Conservation (phyloP, 2,113 vertebrate species). For the Halcyon malimbica region DNA sequence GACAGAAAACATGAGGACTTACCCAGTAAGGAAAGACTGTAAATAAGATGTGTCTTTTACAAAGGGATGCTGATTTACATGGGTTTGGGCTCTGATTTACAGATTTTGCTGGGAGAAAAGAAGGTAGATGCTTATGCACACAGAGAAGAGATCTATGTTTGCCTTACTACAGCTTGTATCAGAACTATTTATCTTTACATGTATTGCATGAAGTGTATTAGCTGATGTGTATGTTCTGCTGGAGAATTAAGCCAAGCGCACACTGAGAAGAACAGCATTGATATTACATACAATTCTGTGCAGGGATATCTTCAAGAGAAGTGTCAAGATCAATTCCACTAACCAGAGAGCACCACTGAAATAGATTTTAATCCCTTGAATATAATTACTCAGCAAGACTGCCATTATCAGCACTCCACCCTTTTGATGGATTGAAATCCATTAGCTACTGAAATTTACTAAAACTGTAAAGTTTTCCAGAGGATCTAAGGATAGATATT, state of each 20-base stretch:
- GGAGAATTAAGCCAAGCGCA: constrained; percentile 12
- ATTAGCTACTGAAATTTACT: constrained; percentile 30
- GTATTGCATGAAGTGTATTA: neutral
- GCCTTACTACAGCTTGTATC: neutral
- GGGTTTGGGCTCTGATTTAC: neutral
- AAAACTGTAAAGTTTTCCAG: constrained; percentile 18
- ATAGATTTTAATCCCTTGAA: constrained; percentile 70
- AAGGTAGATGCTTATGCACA: neutral
- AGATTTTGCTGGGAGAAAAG: neutral
- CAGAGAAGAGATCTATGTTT: neutral
- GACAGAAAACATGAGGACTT: neutral
- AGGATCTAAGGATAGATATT: constrained; percentile 22
- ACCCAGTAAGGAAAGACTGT: neutral
- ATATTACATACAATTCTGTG: neutral
- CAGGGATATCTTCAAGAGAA: constrained; percentile 28
- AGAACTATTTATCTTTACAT: neutral
- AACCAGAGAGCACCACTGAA: constrained; percentile 56
- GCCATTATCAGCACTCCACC: constrained; percentile 15
- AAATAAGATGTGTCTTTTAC: neutral
- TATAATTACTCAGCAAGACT: constrained; percentile 65
- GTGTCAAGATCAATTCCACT: constrained; percentile 63
- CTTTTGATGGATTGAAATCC: constrained; percentile 41
- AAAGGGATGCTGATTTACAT: neutral
- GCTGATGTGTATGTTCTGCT: neutral
- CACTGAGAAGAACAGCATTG: neutral